These are phyloP conservation scores for Anguilla japonica DNA, from an alignment of 2,113 vertebrate species.

Conservation along the genomic window DNA sequence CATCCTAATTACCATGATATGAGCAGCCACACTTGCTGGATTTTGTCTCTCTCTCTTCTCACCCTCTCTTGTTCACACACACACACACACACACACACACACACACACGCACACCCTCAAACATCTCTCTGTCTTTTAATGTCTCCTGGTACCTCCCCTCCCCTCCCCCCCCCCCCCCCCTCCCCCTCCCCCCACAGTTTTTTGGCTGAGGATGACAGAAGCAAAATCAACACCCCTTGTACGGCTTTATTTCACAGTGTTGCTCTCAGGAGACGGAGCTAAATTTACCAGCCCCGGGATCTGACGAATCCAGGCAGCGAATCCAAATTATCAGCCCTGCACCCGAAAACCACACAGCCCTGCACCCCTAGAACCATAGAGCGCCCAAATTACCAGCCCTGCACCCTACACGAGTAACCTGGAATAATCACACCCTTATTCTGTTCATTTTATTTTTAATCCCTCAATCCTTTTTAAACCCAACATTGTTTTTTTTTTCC, in stretches of 20 bases:
- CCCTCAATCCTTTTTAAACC: background rate
- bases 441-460: background rate
- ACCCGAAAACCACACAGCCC: constrained; percentile 7
- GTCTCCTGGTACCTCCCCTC: constrained; percentile 29
- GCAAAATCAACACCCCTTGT: constrained; percentile 35
- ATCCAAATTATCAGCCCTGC: background rate
- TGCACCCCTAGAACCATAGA: background rate
- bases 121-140: background rate
- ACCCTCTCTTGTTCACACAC: no score
- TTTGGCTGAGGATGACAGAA: constrained; percentile 20
- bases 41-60: no score
- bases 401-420: background rate
- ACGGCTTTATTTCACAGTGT: constrained; percentile 31
- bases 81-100: no score
- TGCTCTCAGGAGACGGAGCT: constrained; percentile 8
- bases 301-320: background rate
- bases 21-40: no score
- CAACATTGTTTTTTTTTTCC: background rate
- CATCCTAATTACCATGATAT: no score
- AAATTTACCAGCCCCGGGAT: constrained; percentile 20
- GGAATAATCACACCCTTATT: background rate
- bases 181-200: background rate
- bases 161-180: no score
- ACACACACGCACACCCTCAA: no score
- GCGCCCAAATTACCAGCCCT: background rate